Evolutionary conservation across 2,113 vertebrate species (phyloP).

Genomic region (Notarius quadriscutis): DNA sequence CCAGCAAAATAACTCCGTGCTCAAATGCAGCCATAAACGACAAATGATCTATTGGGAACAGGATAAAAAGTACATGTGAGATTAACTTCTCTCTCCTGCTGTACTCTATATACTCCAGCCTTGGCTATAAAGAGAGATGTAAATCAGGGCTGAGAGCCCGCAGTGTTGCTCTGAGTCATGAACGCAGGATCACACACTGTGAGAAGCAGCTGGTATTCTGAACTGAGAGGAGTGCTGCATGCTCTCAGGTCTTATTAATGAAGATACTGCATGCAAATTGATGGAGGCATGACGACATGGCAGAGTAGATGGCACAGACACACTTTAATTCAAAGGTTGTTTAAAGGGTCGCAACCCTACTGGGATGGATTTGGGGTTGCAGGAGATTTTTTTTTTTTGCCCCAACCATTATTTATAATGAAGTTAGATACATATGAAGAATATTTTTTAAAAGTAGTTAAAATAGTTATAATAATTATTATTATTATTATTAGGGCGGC

Average conservation of each 20-base stretch:
- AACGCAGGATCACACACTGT: background rate
- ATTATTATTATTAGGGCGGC: too few relatives aligned
- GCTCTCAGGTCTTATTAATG: background rate
- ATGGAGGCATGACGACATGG: background rate
- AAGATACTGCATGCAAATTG: background rate
- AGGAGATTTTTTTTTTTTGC: too few relatives aligned
- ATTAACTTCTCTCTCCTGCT: conserved; percentile 22
- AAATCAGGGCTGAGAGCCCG: conserved; percentile 17
- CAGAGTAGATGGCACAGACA: background rate
- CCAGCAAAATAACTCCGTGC: conserved; percentile 26
- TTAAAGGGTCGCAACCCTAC: background rate
- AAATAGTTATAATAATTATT: too few relatives aligned
- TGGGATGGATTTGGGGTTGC: background rate
- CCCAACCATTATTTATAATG: too few relatives aligned
- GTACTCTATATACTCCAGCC: conserved; percentile 9
- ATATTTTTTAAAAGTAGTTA: too few relatives aligned
- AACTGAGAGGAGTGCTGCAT: background rate
- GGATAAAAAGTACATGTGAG: conserved; percentile 3
- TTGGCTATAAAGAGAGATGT: conserved; percentile 13
- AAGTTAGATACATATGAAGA: too few relatives aligned
- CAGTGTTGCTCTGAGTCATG: background rate
- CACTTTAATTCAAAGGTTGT: background rate
- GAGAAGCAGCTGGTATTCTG: background rate
- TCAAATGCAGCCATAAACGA: conserved; percentile 27
- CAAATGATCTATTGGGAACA: conserved; percentile 35